phyloP scores from a whole-genome alignment of 2,888 invertebrate genomes.

The Sabellastarte sp. region DNA sequence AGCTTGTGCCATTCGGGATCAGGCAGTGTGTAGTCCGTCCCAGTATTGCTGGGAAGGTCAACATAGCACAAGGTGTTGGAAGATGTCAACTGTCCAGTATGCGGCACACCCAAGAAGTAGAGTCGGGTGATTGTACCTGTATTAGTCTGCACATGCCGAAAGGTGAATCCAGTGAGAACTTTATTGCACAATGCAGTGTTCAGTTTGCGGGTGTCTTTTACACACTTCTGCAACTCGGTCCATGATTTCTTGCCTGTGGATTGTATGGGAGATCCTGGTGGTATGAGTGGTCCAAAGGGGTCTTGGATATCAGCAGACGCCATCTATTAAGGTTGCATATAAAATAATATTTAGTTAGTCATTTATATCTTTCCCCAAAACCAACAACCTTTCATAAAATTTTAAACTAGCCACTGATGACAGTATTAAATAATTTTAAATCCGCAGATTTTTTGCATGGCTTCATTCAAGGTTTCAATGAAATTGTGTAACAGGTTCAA shows the following conservation, averaged over 20 bases:
- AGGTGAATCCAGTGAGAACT: constrained; percentile 52
- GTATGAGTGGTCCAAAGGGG: not conserved
- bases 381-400: too few species aligned
- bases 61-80: constrained; percentile 85
- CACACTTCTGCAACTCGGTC: constrained; percentile 50
- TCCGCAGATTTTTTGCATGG: too few species aligned
- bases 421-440: too few species aligned
- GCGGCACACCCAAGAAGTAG: constrained; percentile 85
- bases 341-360: too few species aligned
- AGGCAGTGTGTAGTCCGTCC: not conserved
- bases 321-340: too few species aligned
- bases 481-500: too few species aligned
- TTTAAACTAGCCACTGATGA: too few species aligned
- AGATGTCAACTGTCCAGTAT: constrained; percentile 72
- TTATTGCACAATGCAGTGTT: constrained; percentile 47
- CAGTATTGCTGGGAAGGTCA: constrained; percentile 65
- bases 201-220: constrained; percentile 51
- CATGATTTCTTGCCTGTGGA: constrained; percentile 41
- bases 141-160: constrained; percentile 41
- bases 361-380: too few species aligned
- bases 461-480: too few species aligned
- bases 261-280: not conserved
- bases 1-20: constrained; percentile 12
- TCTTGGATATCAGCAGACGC: not conserved
- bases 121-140: constrained; percentile 67